Base-by-base conservation (phyloP, 2,797 vertebrate genomes). In the Lacerta bilineata region DNA sequence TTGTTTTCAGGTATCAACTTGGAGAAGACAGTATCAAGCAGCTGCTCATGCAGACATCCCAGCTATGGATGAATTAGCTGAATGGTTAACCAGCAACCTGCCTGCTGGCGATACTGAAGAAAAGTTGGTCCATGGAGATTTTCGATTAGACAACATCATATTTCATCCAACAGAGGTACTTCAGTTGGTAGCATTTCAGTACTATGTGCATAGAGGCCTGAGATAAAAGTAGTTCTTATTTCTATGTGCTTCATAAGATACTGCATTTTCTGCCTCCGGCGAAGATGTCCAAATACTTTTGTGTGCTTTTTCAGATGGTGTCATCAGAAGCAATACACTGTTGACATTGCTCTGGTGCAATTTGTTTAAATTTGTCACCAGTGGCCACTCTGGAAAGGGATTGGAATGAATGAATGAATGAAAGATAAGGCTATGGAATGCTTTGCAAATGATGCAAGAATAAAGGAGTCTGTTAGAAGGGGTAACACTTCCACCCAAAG, bases 111-210 rank as follows among this genome's bases (percentile, higher is more conserved):
- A 99, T 89, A 92, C 96, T 6, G 97, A 98, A 90, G 97, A 98
- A 90, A 94, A 89, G 0, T 97, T 99, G 85, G 96, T 99, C 88
- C 99, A 99, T 83, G 99, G 99, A 68, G 98, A 99, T 93, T 98
- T 98, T 82, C 97, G 97, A 90, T 90, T 99, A 89, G 98, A 99
- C 86, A 99, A 99, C 92, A 90, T 99, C 83, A 96, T 99, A 91
- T 99, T 99, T 92, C 98, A 99, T 88, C 98, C 98, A 84, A 98
- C 95, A 89, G 97, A 99, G 98, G 98, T 99, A 96, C 46, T 33
- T 39, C 36, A 66, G 39, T 10, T 72, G 17, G 25, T 39, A 83
- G 43, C 83, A 82, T 36, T 83, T 15, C 2, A 85, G 10, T 36
- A 80, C 39, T 5, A 0, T 80, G 88, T 78, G 2, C 76, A 59